Conservation (phyloP, 2,113 vertebrate genomes). For the Clupea harengus region DNA sequence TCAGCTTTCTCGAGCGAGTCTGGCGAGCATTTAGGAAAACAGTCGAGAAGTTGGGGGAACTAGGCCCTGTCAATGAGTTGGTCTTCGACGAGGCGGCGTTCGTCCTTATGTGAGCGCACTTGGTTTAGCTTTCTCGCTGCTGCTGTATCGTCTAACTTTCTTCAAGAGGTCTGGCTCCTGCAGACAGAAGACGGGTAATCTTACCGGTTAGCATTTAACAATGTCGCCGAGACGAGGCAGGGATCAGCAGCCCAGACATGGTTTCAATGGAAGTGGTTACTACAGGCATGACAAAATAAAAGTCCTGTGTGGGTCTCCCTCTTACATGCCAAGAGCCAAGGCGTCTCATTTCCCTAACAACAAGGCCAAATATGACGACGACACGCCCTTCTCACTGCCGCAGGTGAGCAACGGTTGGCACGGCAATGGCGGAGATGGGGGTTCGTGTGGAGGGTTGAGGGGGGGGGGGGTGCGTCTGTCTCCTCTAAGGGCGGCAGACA, state of each 20-base stretch:
- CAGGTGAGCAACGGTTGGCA: not conserved
- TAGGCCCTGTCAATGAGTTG: not conserved
- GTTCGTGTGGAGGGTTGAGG: not conserved
- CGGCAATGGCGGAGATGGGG: slow-evolving; percentile 1
- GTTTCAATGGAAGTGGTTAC: slow-evolving; percentile 28
- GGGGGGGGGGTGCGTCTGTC: slow-evolving; percentile 14
- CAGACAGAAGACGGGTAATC: slow-evolving; percentile 13
- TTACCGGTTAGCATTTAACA: slow-evolving; percentile 18
- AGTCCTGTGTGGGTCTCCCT: not conserved
- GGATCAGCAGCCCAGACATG: slow-evolving; percentile 15
- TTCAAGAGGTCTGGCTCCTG: slow-evolving; percentile 1
- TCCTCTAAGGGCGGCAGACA: slow-evolving; percentile 46
- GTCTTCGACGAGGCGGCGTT: not conserved
- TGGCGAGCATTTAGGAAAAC: not conserved
- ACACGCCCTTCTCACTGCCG: not conserved
- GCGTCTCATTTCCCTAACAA: not conserved
- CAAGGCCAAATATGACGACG: not conserved
- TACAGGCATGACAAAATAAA: not conserved
- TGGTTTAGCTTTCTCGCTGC: not conserved
- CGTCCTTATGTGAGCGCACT: not conserved
- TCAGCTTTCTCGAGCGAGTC: not conserved
- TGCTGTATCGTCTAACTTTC: slow-evolving; percentile 19
- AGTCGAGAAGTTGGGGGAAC: not conserved
- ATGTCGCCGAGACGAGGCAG: slow-evolving; percentile 15
- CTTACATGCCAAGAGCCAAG: not conserved